Conservation (phyloP, 64 coral and sea anemone genomes). For the Montipora cactus region DNA sequence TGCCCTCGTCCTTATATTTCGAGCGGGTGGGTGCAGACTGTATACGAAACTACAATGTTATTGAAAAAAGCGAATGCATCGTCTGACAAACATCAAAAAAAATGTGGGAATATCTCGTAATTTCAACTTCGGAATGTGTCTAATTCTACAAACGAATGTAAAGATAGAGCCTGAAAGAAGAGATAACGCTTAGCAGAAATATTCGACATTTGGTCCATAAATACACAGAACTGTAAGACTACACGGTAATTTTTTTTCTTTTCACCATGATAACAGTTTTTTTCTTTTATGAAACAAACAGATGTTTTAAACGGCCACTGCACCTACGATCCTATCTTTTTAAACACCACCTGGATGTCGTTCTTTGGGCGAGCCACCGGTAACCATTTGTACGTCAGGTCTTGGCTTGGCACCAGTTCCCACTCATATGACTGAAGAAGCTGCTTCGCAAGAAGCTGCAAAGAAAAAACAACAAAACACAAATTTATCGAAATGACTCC, state of each 20-base stretch:
- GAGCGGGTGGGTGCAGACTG: too few species aligned
- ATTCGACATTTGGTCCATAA: too few species aligned
- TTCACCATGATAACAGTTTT: background rate
- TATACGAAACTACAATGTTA: too few species aligned
- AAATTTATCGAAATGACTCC: background rate
- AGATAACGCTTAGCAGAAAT: too few species aligned
- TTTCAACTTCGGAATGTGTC: too few species aligned
- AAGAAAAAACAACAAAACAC: conserved; percentile 8
- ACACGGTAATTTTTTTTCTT: background rate
- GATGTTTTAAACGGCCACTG: background rate
- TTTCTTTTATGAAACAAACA: background rate
- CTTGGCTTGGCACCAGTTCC: conserved; percentile 81
- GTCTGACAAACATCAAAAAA: too few species aligned
- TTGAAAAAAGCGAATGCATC: too few species aligned
- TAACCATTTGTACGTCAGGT: conserved; percentile 97
- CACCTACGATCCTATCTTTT: conserved; percentile 35
- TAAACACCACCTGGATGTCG: conserved; percentile 79
- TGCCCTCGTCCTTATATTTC: too few species aligned
- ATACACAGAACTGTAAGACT: too few species aligned
- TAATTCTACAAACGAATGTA: too few species aligned
- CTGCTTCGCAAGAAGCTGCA: conserved; percentile 84
- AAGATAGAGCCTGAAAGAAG: too few species aligned
- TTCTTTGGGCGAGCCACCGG: conserved; percentile 93
- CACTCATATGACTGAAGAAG: conserved; percentile 85
- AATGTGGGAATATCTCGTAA: too few species aligned